Evolutionary conservation across 2,797 vertebrate species (phyloP), one percentile per base, ranked within the genome.

Genomic region (Sarcoramphus papa): DNA sequence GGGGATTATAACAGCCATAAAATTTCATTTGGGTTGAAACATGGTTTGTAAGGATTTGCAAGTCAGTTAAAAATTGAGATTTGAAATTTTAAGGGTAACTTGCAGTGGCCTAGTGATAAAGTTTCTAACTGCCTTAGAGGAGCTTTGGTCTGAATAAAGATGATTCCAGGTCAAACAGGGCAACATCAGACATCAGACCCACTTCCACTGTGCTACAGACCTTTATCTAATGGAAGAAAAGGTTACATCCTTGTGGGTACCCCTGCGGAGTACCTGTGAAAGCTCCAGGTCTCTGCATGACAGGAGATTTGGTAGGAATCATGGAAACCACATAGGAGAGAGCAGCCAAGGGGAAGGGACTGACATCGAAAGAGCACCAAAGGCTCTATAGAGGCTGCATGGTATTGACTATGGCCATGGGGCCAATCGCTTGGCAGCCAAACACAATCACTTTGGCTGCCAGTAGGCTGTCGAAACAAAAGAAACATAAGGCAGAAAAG

Each of bases 11-110:
- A 85, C 14, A 92, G 25, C 12, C n/a, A 85, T 88, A 80, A 93
- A 96, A 94, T 84, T 96, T 88, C 21, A 87, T 80, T 90, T 92
- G 54, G 27, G 27, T 63, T 94, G 35, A 94, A 91, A 87, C 17
- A 84, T 3, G 5, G 6, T 70, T 70, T 79, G 15, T 22, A 5
- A 93, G 90, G 75, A 91, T 86, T 94, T 97, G 12, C 15, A 93
- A 80, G 73, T 90, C 43, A 89, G 47, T 50, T 92, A 54, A 91
- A 90, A 77, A 89, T 20, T 78, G 72, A 96, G 67, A 81, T 95
- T 85, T 93, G 59, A 93, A 92, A 92, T 80, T 59, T 59, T 53
- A 56, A 56, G 7, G 4, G 3, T 30, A 45, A 41, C 51, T 25
- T 92, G 11, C 30, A 33, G 8, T 45, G 53, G 6, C 8, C 25